These are phyloP conservation scores for Octonoba sinensis DNA, from an alignment of 2,888 invertebrate species.

Conservation along the genomic window DNA sequence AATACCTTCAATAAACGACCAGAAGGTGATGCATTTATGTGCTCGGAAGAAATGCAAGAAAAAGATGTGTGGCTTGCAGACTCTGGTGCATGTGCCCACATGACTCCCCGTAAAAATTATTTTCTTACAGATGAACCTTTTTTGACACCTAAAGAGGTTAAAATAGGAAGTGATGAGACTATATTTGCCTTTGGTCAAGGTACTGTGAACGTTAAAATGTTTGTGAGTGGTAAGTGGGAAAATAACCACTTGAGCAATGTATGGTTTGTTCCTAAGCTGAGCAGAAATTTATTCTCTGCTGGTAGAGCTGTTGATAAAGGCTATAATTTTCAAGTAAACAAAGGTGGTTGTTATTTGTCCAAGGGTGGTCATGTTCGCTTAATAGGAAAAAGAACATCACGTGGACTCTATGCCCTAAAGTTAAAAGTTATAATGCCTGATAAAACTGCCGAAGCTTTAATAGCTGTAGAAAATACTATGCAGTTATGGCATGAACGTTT, in stretches of 20 bases:
- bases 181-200: slow-evolving; percentile 14
- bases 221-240: background rate
- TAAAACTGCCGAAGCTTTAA: background rate
- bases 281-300: slow-evolving; percentile 26
- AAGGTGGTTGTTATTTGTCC: background rate
- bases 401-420: slow-evolving; percentile 10
- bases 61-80: slow-evolving; percentile 18
- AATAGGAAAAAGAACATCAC: background rate
- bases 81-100: slow-evolving; percentile 25
- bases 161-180: background rate
- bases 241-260: slow-evolving; percentile 1
- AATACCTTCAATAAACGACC: background rate
- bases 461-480: background rate
- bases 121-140: too few species aligned
- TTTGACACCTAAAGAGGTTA: too few species aligned
- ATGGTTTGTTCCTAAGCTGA: slow-evolving; percentile 17
- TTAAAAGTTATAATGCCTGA: background rate
- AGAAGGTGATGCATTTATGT: slow-evolving; percentile 23
- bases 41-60: background rate
- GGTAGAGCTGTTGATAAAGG: slow-evolving; percentile 4
- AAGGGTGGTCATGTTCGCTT: slow-evolving; percentile 5
- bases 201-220: background rate
- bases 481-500: slow-evolving; percentile 28
- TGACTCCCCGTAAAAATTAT: slow-evolving; percentile 15
- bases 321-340: background rate